Evolutionary conservation across 2,888 invertebrate species (phyloP), one percentile per base, ranked within the genome.

Genomic region (Hydropsyche betteni): DNA sequence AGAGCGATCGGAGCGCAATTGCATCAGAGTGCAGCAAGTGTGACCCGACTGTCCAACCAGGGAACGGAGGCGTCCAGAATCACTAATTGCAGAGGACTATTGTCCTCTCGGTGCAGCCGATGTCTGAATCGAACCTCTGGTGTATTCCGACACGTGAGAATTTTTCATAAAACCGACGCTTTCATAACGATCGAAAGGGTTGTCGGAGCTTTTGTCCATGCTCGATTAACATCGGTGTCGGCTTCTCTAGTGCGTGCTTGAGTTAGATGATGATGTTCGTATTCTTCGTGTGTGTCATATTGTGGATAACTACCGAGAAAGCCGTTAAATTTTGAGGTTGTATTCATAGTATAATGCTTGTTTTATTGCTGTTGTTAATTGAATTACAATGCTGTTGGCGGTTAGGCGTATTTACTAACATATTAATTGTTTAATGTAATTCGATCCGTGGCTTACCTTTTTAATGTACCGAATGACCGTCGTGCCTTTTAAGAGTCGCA

Each of bases 211-310:
- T 50, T 53, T 55, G 74, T 55, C 68, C n/a, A 33, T 12, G 58
- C 68, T 74, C 69, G 24, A 74, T 68, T 74, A 73, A 64, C 73
- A 64, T n/a, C n/a, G 24, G 44, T 51, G 64, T 33, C 33, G 68
- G 51, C 68, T 44, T 10, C 44, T 44, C 44, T 44, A 8, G 44
- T 44, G 6, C 44, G 7, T 44, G 7, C 10, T 10, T 44, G 44
- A 8, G 10, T 44, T 8, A 44, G 44, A 44, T 24, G 24, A 24
- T 24, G 24, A 24, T 24, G 24, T 24, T 24, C 24, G 24, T 24
- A 24, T 24, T 24, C 24, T 24, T 24, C 24, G 24, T 24, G 24
- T 24, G 24, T 24, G 24, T 24, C 24, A 24, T 24, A 24, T 24
- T 24, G 24, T 24, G 24, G 24, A 24, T 24, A 24, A 24, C 24